Evolutionary conservation across 2,797 vertebrate species (phyloP).

Genomic region (Steatocranus sp.): DNA sequence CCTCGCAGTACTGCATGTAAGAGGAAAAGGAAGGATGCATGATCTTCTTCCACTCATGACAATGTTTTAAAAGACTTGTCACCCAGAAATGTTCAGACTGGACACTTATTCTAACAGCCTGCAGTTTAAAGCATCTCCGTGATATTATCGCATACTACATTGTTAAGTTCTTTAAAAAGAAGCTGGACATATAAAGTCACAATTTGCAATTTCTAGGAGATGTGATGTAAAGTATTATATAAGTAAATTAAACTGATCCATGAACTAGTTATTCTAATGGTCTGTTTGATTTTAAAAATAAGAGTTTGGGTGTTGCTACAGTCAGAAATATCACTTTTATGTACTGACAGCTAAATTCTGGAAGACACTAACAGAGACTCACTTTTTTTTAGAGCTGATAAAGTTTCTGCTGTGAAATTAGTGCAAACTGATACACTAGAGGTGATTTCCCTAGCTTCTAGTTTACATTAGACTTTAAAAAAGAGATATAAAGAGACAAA

Average conservation of each 20-base stretch:
- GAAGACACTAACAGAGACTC: not conserved
- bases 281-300: not conserved
- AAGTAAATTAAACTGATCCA: not conserved
- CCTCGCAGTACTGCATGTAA: not conserved
- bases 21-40: accelerated
- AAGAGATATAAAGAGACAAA: not conserved
- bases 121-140: not conserved
- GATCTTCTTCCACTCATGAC: not conserved
- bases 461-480: not conserved
- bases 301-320: not conserved
- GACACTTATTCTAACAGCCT: not conserved
- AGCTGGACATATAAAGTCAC: not conserved
- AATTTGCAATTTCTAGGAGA: too few species aligned
- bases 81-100: not conserved
- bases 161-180: not conserved
- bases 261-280: not conserved
- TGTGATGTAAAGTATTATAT: not conserved
- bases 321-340: not conserved
- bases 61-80: not conserved
- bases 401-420: not conserved
- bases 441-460: not conserved
- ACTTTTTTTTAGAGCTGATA: not conserved
- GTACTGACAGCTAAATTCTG: not conserved
- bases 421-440: not conserved
- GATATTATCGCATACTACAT: not conserved